These are phyloP conservation scores for Hozukius guyotensis DNA, from an alignment of 2,797 vertebrate species.

Conservation along the genomic window DNA sequence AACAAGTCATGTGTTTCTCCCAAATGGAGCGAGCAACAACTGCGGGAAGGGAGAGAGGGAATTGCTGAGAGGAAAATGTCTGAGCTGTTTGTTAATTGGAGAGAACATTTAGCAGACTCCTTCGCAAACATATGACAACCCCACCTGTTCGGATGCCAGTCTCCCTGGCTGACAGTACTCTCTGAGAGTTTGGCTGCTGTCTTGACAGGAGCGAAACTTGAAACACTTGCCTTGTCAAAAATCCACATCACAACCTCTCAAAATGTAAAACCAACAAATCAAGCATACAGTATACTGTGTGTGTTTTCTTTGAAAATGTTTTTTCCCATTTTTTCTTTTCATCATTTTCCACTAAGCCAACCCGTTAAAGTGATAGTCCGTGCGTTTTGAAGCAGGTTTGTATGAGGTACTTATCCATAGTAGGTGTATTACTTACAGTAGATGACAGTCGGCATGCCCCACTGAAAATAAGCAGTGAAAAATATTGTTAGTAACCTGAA, in stretches of 20 bases:
- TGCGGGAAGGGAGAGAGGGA: not conserved
- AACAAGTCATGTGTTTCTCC: conserved; percentile 51
- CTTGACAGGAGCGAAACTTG: conserved; percentile 59
- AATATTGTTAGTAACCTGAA: too few species aligned
- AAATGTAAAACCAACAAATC: conserved; percentile 46
- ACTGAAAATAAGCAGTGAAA: too few species aligned
- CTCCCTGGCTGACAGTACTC: conserved; percentile 64
- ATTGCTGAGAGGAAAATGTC: conserved; percentile 51
- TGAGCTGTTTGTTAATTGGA: conserved; percentile 74
- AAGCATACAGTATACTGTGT: not conserved
- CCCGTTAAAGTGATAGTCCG: not conserved
- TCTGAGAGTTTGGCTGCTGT: conserved; percentile 59
- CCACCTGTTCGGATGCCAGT: conserved; percentile 77
- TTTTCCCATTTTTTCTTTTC: not conserved
- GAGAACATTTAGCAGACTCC: conserved; percentile 69
- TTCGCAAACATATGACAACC: conserved; percentile 71
- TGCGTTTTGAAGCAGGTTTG: too few species aligned
- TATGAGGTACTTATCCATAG: too few species aligned
- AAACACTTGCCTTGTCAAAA: conserved; percentile 58
- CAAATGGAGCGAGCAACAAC: conserved; percentile 36
- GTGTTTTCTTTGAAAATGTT: conserved; percentile 5
- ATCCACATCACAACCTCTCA: conserved; percentile 25
- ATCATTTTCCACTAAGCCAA: not conserved
- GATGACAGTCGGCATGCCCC: too few species aligned
- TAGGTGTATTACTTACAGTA: too few species aligned